Evolutionary conservation across 2,888 invertebrate genomes (phyloP), one percentile per base, ranked within the genome.

Genomic region (Noctua comes): DNA sequence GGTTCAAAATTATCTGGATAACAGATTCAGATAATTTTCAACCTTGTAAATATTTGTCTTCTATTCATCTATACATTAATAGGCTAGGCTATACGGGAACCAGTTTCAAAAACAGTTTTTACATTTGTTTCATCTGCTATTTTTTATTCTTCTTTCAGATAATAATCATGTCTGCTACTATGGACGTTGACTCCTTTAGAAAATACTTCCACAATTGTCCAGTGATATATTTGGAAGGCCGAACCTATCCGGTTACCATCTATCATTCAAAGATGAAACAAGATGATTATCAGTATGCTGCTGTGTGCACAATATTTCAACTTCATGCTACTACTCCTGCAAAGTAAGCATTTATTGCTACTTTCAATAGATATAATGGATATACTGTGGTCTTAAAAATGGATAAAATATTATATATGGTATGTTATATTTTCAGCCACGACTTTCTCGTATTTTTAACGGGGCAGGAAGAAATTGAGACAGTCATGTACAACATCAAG

Each of bases 381-480:
- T 5, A 31, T 54, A 43, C n/a, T n/a, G 40, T 51, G 40, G 24
- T 65, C 2, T 43, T 27, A 24, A 24, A 57, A 46, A 46, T 7
- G 0, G 21, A 10, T 46, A 16, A 18, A 36, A 11, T 62, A 18
- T 62, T 31, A 31, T 40, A 8, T 54, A 43, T 78, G 27, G 27
- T 40, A 21, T 77, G 21, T 46, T n/a, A 54, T 87, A 69, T 82
- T 97, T 97, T 88, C 94, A 98, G 98, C 91, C 98, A 99, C 88
- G 99, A 99, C 93, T 98, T 99, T 88, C 97, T 99, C 75, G 98
- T 99, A 62, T 99, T 99, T 95, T 96, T 99, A 78, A 99, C 99
- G 70, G 99, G 99, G 1, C 99, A 99, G 96, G 99, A 99, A 95
- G 99, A 99, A 97, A 99, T 99, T 86, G 99, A 99, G 95, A 97